Evolutionary conservation across 2,888 invertebrate species (phyloP), one percentile per base, ranked within the genome.

Genomic region (Latheticus oryzae): DNA sequence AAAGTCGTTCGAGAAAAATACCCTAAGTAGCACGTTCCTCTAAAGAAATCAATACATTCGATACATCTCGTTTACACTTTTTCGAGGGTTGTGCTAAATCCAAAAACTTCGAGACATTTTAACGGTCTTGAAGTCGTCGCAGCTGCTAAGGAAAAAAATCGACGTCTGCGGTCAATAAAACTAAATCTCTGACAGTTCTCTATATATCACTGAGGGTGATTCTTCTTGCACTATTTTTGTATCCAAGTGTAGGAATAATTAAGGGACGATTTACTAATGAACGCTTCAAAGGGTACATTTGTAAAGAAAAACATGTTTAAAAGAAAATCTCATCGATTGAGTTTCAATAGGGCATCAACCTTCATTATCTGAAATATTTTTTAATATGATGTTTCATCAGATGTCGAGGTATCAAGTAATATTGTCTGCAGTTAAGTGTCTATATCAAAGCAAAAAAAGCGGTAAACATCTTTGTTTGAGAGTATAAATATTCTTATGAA

Each of bases 161-260:
- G 70, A 72, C 75, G 76, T 76, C 75, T 75, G 76, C 74, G 77
- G 77, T 76, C 77, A 76, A 77, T 77, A 76, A 76, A 76, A 76
- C 76, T 74, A 74, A 74, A 75, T 74, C 74, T 69, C 72, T 72
- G 74, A 76, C 76, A 76, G 43, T 68, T 71, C 69, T 67, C 72
- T 70, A 73, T 72, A 73, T 70, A 66, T 71, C 71, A 72, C 67
- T 38, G 66, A 65, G 48, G 37, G 38, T 24, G 32, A 43, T 55
- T 47, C 26, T 45, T 43, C 40, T 28, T 48, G 30, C 32, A 42
- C 40, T 47, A 47, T 56, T 56, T 56, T 37, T 50, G 37, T 26
- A 17, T 13, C 2, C 21, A 16, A 5, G 8, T 5, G 9, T 23
- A 24, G 28, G 19, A 21, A 26, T 33, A 48, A 56, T 40, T 47